Conservation (phyloP, 2,888 invertebrate genomes). For the Stictocephala bisonia region DNA sequence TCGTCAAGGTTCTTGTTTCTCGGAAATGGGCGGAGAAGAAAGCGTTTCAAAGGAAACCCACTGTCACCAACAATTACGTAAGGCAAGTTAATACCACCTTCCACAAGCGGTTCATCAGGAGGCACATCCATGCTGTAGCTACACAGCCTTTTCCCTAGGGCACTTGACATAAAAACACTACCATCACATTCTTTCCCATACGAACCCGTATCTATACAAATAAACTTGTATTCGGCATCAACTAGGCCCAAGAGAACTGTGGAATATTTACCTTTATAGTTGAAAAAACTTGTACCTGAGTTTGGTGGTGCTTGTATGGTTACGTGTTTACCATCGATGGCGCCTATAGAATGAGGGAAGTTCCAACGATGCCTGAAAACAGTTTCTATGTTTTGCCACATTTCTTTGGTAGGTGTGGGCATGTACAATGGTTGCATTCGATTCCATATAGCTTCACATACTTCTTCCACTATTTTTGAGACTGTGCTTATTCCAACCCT, state of each 20-base stretch:
- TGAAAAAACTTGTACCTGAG: background rate
- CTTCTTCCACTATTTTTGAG: background rate
- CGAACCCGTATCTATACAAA: constrained; percentile 5
- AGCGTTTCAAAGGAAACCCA: too few species aligned
- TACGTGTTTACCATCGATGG: too few species aligned
- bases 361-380: background rate
- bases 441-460: constrained; percentile 16
- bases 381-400: background rate
- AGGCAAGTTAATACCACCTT: background rate
- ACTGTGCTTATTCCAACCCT: constrained; percentile 9
- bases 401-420: background rate
- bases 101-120: too few species aligned
- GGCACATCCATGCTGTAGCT: too few species aligned
- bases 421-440: constrained; percentile 15
- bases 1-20: constrained; percentile 12
- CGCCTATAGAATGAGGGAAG: background rate
- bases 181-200: constrained; percentile 50
- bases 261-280: constrained; percentile 14
- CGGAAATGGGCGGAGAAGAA: constrained; percentile 43
- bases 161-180: constrained; percentile 44
- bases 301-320: too few species aligned
- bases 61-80: too few species aligned
- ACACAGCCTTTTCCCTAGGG: background rate
- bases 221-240: constrained; percentile 49
- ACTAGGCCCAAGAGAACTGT: constrained; percentile 46